Percentiles rank a stretch among this genome's conserved stretches.
Evolutionary conservation across 2,797 vertebrate genomes (phyloP).

Genomic region (Hydrocynus forskahlii): DNA sequence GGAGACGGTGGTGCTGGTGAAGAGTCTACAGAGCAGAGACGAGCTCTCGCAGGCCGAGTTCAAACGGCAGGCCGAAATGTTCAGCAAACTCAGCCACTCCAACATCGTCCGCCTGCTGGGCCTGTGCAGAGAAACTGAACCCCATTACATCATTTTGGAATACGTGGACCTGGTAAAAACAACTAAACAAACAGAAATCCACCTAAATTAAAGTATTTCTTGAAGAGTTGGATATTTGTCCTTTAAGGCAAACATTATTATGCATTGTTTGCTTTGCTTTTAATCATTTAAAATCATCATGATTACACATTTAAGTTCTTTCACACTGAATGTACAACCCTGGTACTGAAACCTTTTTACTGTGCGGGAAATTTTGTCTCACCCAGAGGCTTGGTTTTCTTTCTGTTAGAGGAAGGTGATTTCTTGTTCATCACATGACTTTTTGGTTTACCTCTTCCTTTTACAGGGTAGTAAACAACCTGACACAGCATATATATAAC

Average conservation of each 20-base stretch:
- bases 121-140: slow-evolving; percentile 89
- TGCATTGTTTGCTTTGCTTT: too few species aligned
- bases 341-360: background rate
- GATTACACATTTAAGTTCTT: too few species aligned
- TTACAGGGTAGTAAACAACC: background rate
- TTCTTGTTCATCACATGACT: background rate
- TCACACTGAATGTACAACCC: background rate
- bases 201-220: background rate
- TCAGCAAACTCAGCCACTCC: slow-evolving; percentile 89
- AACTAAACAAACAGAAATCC: background rate
- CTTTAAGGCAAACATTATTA: too few species aligned
- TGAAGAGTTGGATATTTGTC: too few species aligned
- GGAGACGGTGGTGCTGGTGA: slow-evolving; percentile 92
- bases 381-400: background rate
- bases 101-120: slow-evolving; percentile 91
- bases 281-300: too few species aligned
- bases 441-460: background rate
- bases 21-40: slow-evolving; percentile 90
- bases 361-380: background rate
- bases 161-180: slow-evolving; percentile 92
- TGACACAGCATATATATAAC: background rate
- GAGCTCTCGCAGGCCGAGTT: slow-evolving; percentile 93
- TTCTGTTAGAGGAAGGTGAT: background rate
- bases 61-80: slow-evolving; percentile 94
- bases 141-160: slow-evolving; percentile 94